Conservation (phyloP, 2,113 vertebrate genomes). For the Brachyhypopomus occidentalis region DNA sequence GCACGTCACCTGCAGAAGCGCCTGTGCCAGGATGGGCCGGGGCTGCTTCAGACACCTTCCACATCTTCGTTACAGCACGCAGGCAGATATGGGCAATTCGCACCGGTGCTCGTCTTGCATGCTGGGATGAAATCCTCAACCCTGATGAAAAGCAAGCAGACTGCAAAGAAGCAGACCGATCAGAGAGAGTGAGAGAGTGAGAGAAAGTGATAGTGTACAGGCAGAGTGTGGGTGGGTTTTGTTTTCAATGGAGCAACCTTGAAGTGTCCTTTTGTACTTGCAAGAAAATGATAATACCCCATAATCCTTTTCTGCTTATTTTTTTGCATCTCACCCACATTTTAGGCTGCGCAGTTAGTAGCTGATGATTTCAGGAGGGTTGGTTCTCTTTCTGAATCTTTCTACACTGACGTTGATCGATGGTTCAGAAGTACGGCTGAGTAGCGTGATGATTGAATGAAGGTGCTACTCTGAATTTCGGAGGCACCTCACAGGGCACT, state of each 20-base stretch:
- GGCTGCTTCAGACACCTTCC: slow-evolving; percentile 30
- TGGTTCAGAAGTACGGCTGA: slow-evolving; percentile 48
- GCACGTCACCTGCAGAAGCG: slow-evolving; percentile 60
- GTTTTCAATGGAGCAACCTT: background rate
- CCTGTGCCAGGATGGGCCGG: slow-evolving; percentile 35
- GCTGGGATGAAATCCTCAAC: background rate
- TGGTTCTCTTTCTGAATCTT: slow-evolving; percentile 28
- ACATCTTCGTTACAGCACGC: slow-evolving; percentile 16
- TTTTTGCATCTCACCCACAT: background rate
- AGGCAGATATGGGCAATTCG: slow-evolving; percentile 8
- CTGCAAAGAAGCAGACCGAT: background rate
- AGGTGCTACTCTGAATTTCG: slow-evolving; percentile 57
- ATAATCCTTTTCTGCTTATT: background rate
- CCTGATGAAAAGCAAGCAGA: background rate
- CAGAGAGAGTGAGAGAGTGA: background rate
- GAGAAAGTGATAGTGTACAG: background rate
- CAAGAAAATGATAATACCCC: background rate
- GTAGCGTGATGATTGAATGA: slow-evolving; percentile 63
- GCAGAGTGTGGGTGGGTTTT: background rate
- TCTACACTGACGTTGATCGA: slow-evolving; percentile 22
- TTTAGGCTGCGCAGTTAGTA: slow-evolving; percentile 13
- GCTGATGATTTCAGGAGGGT: background rate
- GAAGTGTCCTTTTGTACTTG: background rate
- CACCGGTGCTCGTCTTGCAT: slow-evolving; percentile 4
- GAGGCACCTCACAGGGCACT: slow-evolving; percentile 41